Conservation (phyloP, 1,140 invertebrate genomes). For the Drosophila subpulchrella region DNA sequence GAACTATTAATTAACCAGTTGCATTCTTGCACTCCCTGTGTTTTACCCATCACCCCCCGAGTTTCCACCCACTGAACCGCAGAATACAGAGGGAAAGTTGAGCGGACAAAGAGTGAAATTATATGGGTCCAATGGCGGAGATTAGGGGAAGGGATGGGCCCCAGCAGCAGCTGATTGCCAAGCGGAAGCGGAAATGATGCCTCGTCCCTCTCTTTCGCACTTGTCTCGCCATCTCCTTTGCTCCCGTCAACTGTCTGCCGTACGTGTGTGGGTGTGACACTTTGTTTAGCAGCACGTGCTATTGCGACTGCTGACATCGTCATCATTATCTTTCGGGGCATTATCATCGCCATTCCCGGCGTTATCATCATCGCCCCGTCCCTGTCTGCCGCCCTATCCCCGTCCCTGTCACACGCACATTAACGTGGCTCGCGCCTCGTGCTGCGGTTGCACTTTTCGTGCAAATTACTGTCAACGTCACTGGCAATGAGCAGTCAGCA, state of each 20-base stretch:
- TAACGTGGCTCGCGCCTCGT: slow-evolving; percentile 64
- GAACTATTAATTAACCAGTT: slow-evolving; percentile 57
- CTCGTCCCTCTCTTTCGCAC: slow-evolving; percentile 23
- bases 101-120: slow-evolving; percentile 59
- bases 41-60: neutral
- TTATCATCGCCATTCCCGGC: slow-evolving; percentile 20
- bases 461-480: slow-evolving; percentile 79
- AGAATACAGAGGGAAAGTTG: slow-evolving; percentile 40
- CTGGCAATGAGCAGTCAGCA: slow-evolving; percentile 49
- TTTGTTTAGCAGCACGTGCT: slow-evolving; percentile 79
- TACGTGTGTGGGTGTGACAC: slow-evolving; percentile 33
- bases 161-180: slow-evolving; percentile 62
- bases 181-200: slow-evolving; percentile 75
- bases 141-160: neutral
- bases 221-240: slow-evolving; percentile 4
- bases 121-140: slow-evolving; percentile 15
- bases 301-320: slow-evolving; percentile 29
- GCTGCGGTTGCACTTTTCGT: slow-evolving; percentile 78
- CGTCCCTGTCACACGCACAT: slow-evolving; percentile 45
- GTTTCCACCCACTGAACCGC: slow-evolving; percentile 17
- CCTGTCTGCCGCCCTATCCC: neutral
- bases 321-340: slow-evolving; percentile 30
- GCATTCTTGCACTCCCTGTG: slow-evolving; percentile 11
- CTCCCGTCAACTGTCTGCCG: neutral
- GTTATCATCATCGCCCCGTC: slow-evolving; percentile 9